These are phyloP conservation scores for Microhierax caerulescens DNA, from an alignment of 2,797 vertebrate species.

Conservation along the genomic window DNA sequence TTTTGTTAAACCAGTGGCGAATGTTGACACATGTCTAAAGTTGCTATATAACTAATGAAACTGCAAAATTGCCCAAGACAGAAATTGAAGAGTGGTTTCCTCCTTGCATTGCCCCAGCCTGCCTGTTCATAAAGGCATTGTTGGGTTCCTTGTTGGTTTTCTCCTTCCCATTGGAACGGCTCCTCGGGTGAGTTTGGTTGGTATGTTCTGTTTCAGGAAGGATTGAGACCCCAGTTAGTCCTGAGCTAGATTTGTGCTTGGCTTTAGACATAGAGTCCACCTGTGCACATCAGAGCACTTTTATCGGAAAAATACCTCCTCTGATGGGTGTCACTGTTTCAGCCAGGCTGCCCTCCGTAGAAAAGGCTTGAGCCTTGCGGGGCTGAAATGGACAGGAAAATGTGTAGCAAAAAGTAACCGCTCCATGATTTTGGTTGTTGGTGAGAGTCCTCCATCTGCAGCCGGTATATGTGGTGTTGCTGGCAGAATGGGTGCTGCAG, in stretches of 20 bases:
- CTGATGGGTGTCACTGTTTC: neutral
- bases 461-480: rapidly evolving
- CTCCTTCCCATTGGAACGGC: neutral
- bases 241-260: neutral
- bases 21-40: neutral
- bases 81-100: neutral
- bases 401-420: rapidly evolving
- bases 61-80: neutral
- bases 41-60: neutral
- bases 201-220: neutral
- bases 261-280: neutral
- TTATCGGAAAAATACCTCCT: neutral
- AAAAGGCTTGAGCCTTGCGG: neutral
- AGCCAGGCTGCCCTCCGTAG: neutral
- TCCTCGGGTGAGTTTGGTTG: neutral
- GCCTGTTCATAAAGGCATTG: neutral
- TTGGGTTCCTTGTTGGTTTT: neutral
- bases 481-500: neutral
- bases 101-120: neutral
- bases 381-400: neutral
- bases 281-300: neutral
- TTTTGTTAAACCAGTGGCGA: neutral
- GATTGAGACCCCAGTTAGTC: rapidly evolving
- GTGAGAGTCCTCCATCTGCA: rapidly evolving
- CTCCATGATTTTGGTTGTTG: neutral